Conservation (phyloP, 2,113 vertebrate genomes). For the Vimba vimba region DNA sequence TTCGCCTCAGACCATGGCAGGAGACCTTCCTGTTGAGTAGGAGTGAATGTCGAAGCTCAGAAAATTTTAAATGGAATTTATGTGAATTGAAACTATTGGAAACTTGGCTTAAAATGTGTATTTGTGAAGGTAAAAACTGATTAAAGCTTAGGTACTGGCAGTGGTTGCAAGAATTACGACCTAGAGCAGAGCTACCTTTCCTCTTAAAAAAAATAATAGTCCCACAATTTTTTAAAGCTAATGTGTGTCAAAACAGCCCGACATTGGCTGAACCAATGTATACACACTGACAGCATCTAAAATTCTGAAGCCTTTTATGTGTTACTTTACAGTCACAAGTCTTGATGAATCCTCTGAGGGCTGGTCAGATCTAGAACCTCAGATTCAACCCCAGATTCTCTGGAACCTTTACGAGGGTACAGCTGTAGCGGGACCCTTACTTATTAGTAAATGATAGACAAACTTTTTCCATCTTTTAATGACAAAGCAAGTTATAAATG, state of each 20-base stretch:
- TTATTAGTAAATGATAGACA: constrained; percentile 9
- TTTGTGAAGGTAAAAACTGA: neutral
- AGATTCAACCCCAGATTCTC: neutral
- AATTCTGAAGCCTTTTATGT: neutral
- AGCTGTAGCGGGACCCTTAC: neutral
- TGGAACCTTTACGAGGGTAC: neutral
- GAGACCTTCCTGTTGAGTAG: neutral
- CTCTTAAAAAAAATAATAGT: neutral
- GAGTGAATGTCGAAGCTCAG: neutral
- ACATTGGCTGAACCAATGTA: neutral
- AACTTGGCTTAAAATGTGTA: neutral
- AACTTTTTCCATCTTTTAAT: neutral
- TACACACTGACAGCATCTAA: neutral
- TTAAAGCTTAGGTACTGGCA: constrained; percentile 10
- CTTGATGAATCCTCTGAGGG: neutral
- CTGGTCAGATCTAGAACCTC: neutral
- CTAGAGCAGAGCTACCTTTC: neutral
- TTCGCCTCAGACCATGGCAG: constrained; percentile 1
- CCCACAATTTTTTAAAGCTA: neutral
- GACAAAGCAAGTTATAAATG: neutral
- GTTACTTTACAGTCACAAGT: neutral
- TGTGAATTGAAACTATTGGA: neutral
- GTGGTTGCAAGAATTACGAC: neutral
- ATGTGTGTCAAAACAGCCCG: neutral
- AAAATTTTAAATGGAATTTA: neutral